Evolutionary conservation across 2,113 vertebrate genomes (phyloP).

Genomic region (Lycaon pictus): DNA sequence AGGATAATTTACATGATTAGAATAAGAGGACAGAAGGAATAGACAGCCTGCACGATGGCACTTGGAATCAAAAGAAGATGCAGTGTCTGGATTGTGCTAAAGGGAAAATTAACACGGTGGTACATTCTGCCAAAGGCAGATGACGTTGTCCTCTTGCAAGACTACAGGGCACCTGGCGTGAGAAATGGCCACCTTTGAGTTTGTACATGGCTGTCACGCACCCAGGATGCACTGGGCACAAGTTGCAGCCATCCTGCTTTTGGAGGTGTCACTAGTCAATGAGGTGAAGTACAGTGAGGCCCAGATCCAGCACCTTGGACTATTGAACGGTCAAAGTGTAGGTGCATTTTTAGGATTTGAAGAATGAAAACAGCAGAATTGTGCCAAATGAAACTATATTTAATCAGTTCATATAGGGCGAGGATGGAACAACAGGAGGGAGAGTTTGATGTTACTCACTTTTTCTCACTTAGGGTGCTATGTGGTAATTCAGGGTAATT

Average conservation of each 20-base stretch:
- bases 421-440: not conserved
- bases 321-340: conserved; percentile 74
- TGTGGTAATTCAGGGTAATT: not conserved
- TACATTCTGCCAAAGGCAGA: not conserved
- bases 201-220: not conserved
- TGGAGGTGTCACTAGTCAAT: conserved; percentile 53
- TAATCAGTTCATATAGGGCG: conserved; percentile 27
- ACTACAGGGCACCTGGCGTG: too few species aligned
- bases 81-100: not conserved
- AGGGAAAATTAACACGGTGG: not conserved
- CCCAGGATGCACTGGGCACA: not conserved
- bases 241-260: conserved; percentile 31
- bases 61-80: not conserved
- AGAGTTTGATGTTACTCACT: conserved; percentile 24
- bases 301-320: conserved; percentile 57
- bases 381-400: conserved; percentile 62
- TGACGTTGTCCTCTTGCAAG: not conserved
- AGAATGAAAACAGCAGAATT: conserved; percentile 63
- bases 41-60: not conserved
- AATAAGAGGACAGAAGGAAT: not conserved
- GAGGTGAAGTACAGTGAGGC: conserved; percentile 53
- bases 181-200: not conserved
- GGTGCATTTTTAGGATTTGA: conserved; percentile 70
- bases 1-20: conserved; percentile 28
- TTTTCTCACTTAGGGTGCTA: not conserved